Base-by-base conservation (phyloP, 1,140 invertebrate genomes). In the Watersipora subatra region DNA sequence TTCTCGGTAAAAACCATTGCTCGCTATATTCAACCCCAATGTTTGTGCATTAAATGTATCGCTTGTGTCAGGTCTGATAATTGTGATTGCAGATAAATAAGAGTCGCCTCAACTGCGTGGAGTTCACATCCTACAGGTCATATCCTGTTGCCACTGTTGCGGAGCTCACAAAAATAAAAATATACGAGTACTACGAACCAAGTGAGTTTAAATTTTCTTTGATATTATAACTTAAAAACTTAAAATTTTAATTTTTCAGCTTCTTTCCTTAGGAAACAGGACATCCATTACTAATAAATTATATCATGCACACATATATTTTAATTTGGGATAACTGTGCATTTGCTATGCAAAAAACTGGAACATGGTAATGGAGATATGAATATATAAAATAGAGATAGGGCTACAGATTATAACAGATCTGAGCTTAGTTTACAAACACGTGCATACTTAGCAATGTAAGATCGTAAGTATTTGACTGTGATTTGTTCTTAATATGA, bases 71-170 rank as follows among this genome's bases (percentile, higher is more conserved):
- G n/a, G 7, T 46, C 7, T 46, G 7, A 12, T 12, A 46, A 46
- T 46, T 46, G 7, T 7, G 7, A 46, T 46, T 46, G 7, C 34
- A 46, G 34, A 46, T 46, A 7, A 46, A 46, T 46, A 46, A 46
- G n/a, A 46, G 34, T 46, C 7, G 34, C 7, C n/a, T n/a, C 7
- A 46, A 46, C 0, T 97, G 94, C 76, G 87, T 97, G 0, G 88
- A 91, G 74, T 93, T 96, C 71, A 92, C 90, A 0, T 85, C 94
- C 25, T 90, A 94, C 80, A 83, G 94, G 68, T 97, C 92, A 92
- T 90, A 86, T 80, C 94, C 93, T 3, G 92, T 96, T 1, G 94
- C 93, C 17, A 97, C 97, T 79, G 91, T 95, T 88, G 93, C 93
- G 0, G 85, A 91, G 28, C 93, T 91, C 76, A 83, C 96, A 68